Evolutionary conservation across 2,888 invertebrate species (phyloP), one percentile per base, ranked within the genome.

Genomic region (Cephalotes varians): DNA sequence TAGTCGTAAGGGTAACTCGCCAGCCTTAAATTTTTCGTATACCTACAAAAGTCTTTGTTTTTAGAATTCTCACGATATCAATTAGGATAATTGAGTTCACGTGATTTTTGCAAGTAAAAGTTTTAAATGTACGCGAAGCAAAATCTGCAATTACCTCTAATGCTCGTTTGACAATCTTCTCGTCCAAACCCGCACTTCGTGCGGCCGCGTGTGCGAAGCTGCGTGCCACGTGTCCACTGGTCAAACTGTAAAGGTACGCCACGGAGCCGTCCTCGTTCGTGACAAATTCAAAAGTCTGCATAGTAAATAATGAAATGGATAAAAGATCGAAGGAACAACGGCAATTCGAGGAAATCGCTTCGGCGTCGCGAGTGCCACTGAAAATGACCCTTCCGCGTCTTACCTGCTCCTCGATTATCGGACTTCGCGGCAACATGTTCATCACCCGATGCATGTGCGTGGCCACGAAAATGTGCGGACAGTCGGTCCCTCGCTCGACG

Each of bases 371-470:
- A 28, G 51, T 1, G 15, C 4, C 6, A 25, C 5, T 34, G 31
- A 5, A 21, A 21, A 40, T 51, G 15, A 56, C 15, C 10, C n/a
- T n/a, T n/a, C 3, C 25, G 7, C 5, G 18, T 51, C 95, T 93
- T 88, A 97, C 97, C 95, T 96, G 94, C 85, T 95, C 95, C 84
- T 95, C 94, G 0, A 96, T 93, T 10, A 95, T 91, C 0, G 95
- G 94, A 9, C 95, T 95, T 51, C 95, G 93, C 0, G 96, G 95
- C 9, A 98, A 94, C 76, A 96, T 95, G 72, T 96, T 94, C 51
- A 95, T 94, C 47, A 98, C 94, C 62, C 96, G 95, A 89, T 97
- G 96, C 91, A 97, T 97, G 94, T 98, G 98, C 0, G 98, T 98
- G 0, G 97, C 96, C 5, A 97, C 95, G 71, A 98, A 95, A 1